A percentile compares a stretch with the other conserved stretches of the same genome.
phyloP scores from a whole-genome alignment of 2,888 invertebrate genomes.

The Drosophila sordidula region DNA sequence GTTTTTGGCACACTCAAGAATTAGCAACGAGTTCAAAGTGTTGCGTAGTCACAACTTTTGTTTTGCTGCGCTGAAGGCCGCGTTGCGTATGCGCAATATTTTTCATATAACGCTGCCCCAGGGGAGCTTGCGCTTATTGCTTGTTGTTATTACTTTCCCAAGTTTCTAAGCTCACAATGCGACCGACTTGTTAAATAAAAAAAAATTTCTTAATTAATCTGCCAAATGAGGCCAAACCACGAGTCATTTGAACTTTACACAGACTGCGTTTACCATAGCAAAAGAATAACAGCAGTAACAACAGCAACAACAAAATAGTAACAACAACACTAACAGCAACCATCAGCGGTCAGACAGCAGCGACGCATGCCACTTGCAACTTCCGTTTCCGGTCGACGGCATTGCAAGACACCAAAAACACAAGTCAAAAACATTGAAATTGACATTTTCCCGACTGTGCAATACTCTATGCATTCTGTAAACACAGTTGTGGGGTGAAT shows the following conservation, averaged over 20 bases:
- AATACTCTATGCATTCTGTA: not conserved
- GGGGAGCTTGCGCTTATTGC: constrained; percentile 9
- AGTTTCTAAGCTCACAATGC: constrained; percentile 29
- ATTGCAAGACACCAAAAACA: constrained; percentile 29
- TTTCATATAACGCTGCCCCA: constrained; percentile 7
- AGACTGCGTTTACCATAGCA: constrained; percentile 31
- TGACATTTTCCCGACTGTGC: not conserved
- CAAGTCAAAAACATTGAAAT: not conserved
- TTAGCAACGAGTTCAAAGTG: constrained; percentile 39
- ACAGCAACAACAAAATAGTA: no score
- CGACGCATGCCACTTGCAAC: constrained; percentile 75
- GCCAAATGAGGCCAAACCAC: constrained; percentile 42
- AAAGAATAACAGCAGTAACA: constrained; percentile 13
- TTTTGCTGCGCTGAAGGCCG: constrained; percentile 37
- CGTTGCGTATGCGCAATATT: constrained; percentile 62
- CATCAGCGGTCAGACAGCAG: constrained; percentile 45
- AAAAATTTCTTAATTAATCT: constrained; percentile 62
- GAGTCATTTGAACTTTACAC: constrained; percentile 31
- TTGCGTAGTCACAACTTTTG: constrained; percentile 35
- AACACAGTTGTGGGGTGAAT: no score
- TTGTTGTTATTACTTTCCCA: constrained; percentile 6
- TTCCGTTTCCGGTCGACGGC: constrained; percentile 66
- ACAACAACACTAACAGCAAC: constrained; percentile 5
- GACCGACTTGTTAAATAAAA: constrained; percentile 47
- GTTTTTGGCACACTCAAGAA: constrained; percentile 50